Conservation (phyloP, 2,888 invertebrate genomes). For the Romanomermis culicivorax region DNA sequence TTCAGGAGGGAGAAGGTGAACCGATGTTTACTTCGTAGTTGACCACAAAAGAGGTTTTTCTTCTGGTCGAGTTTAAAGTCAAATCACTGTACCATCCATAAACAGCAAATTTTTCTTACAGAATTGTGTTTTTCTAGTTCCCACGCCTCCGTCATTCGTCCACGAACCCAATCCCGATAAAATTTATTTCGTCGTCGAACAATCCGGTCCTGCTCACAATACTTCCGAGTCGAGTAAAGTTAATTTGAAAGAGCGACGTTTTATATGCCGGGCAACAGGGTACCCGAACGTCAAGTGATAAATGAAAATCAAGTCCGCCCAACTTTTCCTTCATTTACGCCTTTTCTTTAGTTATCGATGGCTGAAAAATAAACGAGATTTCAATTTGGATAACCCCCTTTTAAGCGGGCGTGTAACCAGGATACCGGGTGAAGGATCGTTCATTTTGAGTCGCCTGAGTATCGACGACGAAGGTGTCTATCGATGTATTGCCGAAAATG, state of each 20-base stretch:
- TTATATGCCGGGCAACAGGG: not conserved
- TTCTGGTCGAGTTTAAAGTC: no score
- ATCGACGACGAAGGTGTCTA: constrained; percentile 83
- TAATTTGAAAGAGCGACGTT: not conserved
- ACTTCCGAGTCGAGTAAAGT: not conserved
- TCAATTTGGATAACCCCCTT: not conserved
- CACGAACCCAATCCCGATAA: constrained; percentile 19
- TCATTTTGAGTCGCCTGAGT: constrained; percentile 41
- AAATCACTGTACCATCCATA: no score
- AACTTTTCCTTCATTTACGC: no score
- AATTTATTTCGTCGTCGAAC: constrained; percentile 21
- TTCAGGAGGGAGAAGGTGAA: no score
- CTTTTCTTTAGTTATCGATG: not conserved
- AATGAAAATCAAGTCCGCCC: no score
- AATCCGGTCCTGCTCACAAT: not conserved
- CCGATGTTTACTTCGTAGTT: no score
- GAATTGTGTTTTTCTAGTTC: no score
- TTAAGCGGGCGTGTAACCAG: not conserved
- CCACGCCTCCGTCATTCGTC: constrained; percentile 22
- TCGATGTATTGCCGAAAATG: constrained; percentile 81
- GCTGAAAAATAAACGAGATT: not conserved
- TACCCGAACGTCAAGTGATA: not conserved
- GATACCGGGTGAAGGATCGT: constrained; percentile 1
- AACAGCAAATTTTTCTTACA: no score
- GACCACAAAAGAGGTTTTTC: no score